These are phyloP conservation scores for Galemys pyrenaicus DNA, from an alignment of 2,113 vertebrate species.

Conservation along the genomic window DNA sequence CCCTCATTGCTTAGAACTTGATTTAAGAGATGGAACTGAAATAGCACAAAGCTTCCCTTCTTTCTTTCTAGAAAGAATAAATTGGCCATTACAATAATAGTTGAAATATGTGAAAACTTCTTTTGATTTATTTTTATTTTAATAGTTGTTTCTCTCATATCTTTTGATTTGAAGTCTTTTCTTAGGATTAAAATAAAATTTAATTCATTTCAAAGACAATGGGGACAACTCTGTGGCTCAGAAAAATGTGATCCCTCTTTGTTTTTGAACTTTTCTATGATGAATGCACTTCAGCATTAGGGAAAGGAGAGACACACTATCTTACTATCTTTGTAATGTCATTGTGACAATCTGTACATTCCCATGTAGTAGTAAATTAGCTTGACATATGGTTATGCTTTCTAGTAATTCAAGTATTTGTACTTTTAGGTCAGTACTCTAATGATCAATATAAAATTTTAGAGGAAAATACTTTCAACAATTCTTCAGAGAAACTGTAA, in stretches of 20 bases:
- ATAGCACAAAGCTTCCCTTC: background rate
- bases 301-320: background rate
- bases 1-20: constrained; percentile 19
- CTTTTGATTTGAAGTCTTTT: constrained; percentile 26
- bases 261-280: background rate
- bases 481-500: background rate
- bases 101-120: constrained; percentile 1
- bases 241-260: background rate
- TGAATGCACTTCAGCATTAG: background rate
- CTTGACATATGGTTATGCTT: background rate
- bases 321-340: background rate
- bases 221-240: background rate
- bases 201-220: background rate
- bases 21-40: constrained; percentile 36
- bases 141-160: background rate
- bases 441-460: background rate
- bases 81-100: background rate
- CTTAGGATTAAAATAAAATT: background rate
- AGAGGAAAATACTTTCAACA: background rate
- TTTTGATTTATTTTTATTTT: background rate
- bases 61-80: constrained; percentile 38
- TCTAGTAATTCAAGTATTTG: background rate
- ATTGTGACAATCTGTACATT: background rate
- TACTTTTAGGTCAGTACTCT: background rate
- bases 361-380: background rate